Percentiles rank a stretch among this genome's conserved stretches.
Evolutionary conservation across 2,113 vertebrate species (phyloP).

Genomic region (Gorsachius goisagi): DNA sequence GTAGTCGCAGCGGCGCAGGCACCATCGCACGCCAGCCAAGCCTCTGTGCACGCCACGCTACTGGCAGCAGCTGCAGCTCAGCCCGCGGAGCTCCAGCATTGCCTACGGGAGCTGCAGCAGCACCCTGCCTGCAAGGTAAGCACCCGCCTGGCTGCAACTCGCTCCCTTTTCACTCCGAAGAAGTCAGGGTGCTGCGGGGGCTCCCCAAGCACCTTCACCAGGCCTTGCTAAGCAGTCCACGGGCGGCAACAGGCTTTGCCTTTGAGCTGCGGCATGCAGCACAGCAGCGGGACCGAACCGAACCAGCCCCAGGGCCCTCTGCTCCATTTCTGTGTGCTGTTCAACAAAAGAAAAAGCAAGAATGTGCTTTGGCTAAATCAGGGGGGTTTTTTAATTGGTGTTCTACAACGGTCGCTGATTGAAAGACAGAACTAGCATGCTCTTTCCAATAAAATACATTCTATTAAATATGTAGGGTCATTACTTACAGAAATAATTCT

Average conservation of each 20-base stretch:
- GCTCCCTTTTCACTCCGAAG: not conserved
- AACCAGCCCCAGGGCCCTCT: not conserved
- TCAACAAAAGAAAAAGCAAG: not conserved
- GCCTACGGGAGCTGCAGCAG: not conserved
- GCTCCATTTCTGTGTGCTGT: accelerated
- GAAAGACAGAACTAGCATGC: not conserved
- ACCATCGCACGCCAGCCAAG: not conserved
- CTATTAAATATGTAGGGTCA: not conserved
- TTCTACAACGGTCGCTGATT: not conserved
- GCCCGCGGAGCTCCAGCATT: not conserved
- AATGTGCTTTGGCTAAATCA: not conserved
- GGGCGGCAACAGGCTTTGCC: not conserved
- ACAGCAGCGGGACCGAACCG: accelerated
- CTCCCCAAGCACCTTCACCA: not conserved
- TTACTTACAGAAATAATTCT: not conserved
- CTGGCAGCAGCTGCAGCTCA: not conserved
- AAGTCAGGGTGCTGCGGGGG: not conserved
- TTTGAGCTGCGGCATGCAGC: not conserved
- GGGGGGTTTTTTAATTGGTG: not conserved
- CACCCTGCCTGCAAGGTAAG: not conserved
- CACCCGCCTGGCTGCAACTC: not conserved
- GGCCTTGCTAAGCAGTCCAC: not conserved
- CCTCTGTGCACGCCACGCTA: accelerated
- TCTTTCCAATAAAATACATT: not conserved
- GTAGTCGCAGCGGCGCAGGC: not conserved